Evolutionary conservation across 2,113 vertebrate species (phyloP).

Genomic region (Rhegmatorhina hoffmannsi): DNA sequence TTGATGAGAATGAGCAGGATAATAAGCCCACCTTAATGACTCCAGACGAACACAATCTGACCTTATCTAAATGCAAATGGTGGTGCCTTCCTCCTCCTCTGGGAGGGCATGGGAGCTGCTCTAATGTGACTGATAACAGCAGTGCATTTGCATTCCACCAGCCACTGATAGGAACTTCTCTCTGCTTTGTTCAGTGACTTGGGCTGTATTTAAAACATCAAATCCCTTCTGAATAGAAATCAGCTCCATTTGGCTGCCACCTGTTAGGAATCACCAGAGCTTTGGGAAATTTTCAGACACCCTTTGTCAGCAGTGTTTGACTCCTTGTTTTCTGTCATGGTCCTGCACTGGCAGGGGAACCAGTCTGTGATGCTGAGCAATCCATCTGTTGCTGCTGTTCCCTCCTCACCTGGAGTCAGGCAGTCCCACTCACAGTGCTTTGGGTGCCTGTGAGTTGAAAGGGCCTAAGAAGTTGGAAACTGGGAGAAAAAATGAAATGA

Average conservation of each 20-base stretch:
- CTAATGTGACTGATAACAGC: neutral
- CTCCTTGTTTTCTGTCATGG: neutral
- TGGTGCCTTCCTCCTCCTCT: neutral
- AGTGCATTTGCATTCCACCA: neutral
- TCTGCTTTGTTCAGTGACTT: neutral
- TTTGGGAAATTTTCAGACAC: neutral
- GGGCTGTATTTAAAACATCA: neutral
- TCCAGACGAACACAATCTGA: neutral
- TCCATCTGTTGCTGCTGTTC: conserved; percentile 10
- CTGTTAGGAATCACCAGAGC: neutral
- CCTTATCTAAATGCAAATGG: conserved; percentile 37
- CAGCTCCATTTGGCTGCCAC: conserved; percentile 7
- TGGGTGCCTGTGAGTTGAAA: neutral
- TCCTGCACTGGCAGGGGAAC: neutral
- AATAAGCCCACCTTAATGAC: neutral
- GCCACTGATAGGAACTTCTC: neutral
- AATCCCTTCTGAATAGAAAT: neutral
- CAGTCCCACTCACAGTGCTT: neutral
- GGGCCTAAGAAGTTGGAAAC: neutral
- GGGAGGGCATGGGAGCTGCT: neutral
- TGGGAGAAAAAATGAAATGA: neutral
- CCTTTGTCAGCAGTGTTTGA: conserved; percentile 1
- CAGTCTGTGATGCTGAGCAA: neutral
- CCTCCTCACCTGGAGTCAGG: neutral
- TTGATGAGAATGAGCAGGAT: neutral